phyloP scores from a whole-genome alignment of 2,888 invertebrate genomes.

The Boloria euphrosyne region DNA sequence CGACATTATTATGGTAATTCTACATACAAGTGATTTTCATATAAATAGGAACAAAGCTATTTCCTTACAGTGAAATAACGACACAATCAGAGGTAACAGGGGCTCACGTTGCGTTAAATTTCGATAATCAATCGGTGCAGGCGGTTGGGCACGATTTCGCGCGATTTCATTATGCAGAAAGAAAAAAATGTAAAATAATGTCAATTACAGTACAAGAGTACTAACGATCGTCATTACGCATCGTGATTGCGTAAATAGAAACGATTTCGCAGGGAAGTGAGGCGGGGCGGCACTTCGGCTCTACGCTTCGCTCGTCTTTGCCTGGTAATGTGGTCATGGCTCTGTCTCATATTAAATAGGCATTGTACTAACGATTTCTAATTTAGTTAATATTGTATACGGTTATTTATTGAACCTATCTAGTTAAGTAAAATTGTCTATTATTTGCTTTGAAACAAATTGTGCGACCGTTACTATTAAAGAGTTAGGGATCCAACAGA shows the following conservation, averaged over 20 bases:
- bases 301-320: slow-evolving; percentile 71
- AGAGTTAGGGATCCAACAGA: not conserved
- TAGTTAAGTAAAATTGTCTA: slow-evolving; percentile 23
- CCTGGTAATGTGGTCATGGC: slow-evolving; percentile 66
- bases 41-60: slow-evolving; percentile 22
- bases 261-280: slow-evolving; percentile 67
- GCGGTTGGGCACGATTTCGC: slow-evolving; percentile 63
- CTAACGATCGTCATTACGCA: slow-evolving; percentile 78
- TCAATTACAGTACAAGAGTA: slow-evolving; percentile 74
- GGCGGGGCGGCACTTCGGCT: slow-evolving; percentile 63
- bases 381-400: slow-evolving; percentile 48
- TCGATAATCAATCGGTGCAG: slow-evolving; percentile 43
- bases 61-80: slow-evolving; percentile 30
- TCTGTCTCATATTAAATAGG: slow-evolving; percentile 42
- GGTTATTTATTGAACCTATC: slow-evolving; percentile 18
- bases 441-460: slow-evolving; percentile 21
- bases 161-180: slow-evolving; percentile 69
- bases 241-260: slow-evolving; percentile 76
- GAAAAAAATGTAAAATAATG: slow-evolving; percentile 75
- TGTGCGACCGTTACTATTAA: slow-evolving; percentile 2
- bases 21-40: slow-evolving; percentile 26
- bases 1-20: slow-evolving; percentile 27
- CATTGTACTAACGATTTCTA: slow-evolving; percentile 50
- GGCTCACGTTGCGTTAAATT: slow-evolving; percentile 39
- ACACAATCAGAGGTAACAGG: slow-evolving; percentile 30